Conservation (phyloP, 2,888 invertebrate species). For the Clostera curtula region DNA sequence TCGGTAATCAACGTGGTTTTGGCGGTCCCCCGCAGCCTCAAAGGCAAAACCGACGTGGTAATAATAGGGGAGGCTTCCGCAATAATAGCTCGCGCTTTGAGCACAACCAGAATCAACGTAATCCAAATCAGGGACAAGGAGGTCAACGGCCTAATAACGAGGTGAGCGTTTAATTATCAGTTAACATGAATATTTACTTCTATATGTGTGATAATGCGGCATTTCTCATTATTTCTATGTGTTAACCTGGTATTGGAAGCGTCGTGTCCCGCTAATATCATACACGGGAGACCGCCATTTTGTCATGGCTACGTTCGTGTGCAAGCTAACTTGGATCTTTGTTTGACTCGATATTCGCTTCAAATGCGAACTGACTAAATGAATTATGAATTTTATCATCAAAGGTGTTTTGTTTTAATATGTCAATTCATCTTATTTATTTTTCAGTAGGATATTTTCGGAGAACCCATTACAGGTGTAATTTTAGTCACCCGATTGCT, state of each 20-base stretch:
- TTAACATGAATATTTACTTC: not conserved
- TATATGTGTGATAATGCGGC: not conserved
- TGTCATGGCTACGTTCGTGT: conserved; percentile 7
- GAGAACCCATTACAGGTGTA: too few relatives aligned
- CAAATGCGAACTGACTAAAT: too few relatives aligned
- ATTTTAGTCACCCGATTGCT: too few relatives aligned
- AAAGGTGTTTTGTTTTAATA: too few relatives aligned
- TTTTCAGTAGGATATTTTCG: too few relatives aligned
- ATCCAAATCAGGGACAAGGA: conserved; percentile 48
- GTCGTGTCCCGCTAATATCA: not conserved
- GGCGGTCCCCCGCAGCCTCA: conserved; percentile 68
- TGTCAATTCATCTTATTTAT: too few relatives aligned
- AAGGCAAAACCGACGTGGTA: conserved; percentile 55
- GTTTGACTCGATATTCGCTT: too few relatives aligned
- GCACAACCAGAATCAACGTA: conserved; percentile 37
- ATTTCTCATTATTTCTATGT: not conserved
- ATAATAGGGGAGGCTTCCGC: conserved; percentile 51
- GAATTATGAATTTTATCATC: too few relatives aligned
- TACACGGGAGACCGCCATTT: conserved; percentile 26
- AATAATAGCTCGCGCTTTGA: conserved; percentile 64
- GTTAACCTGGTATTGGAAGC: not conserved
- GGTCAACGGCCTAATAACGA: conserved; percentile 62
- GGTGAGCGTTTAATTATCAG: conserved; percentile 28
- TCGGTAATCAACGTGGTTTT: conserved; percentile 59
- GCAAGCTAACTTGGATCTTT: too few relatives aligned